These are phyloP conservation scores for Mesoligia furuncula DNA, from an alignment of 2,888 invertebrate genomes.

Conservation along the genomic window DNA sequence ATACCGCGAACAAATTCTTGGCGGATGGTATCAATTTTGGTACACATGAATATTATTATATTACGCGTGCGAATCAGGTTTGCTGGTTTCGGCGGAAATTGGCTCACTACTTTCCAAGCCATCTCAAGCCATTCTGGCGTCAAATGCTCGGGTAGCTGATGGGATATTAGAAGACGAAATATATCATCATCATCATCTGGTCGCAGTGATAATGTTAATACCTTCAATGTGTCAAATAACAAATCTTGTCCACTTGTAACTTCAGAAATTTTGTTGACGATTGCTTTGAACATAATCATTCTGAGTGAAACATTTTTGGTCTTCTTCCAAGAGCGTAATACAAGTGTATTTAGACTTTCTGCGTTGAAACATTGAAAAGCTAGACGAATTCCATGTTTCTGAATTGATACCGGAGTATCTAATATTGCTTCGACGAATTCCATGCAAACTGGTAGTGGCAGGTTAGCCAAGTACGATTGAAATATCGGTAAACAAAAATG, in stretches of 20 bases:
- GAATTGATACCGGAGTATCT: slow-evolving; percentile 75
- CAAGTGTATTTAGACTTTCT: slow-evolving; percentile 69
- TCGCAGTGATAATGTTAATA: slow-evolving; percentile 70
- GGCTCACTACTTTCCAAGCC: slow-evolving; percentile 72
- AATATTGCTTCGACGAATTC: slow-evolving; percentile 73
- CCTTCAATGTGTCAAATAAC: slow-evolving; percentile 72
- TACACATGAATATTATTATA: slow-evolving; percentile 65
- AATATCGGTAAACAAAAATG: slow-evolving; percentile 75
- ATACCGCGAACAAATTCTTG: slow-evolving; percentile 67
- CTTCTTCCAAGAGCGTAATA: slow-evolving; percentile 72
- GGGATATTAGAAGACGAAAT: slow-evolving; percentile 65
- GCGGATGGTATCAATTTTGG: slow-evolving; percentile 64
- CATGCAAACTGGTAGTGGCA: slow-evolving; percentile 69
- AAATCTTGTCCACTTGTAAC: slow-evolving; percentile 57
- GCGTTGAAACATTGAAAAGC: slow-evolving; percentile 75
- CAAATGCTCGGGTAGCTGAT: slow-evolving; percentile 66
- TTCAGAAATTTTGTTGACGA: slow-evolving; percentile 68
- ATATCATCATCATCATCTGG: slow-evolving; percentile 75
- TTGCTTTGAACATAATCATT: slow-evolving; percentile 70
- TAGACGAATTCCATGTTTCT: slow-evolving; percentile 78
- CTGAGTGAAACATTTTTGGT: slow-evolving; percentile 77
- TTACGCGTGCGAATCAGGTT: slow-evolving; percentile 64
- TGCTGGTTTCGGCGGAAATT: slow-evolving; percentile 66
- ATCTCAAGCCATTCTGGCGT: slow-evolving; percentile 66
- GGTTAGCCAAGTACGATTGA: slow-evolving; percentile 70